Evolutionary conservation across 2,113 vertebrate species (phyloP), one percentile per base, ranked within the genome.

Genomic region (Murina feae): DNA sequence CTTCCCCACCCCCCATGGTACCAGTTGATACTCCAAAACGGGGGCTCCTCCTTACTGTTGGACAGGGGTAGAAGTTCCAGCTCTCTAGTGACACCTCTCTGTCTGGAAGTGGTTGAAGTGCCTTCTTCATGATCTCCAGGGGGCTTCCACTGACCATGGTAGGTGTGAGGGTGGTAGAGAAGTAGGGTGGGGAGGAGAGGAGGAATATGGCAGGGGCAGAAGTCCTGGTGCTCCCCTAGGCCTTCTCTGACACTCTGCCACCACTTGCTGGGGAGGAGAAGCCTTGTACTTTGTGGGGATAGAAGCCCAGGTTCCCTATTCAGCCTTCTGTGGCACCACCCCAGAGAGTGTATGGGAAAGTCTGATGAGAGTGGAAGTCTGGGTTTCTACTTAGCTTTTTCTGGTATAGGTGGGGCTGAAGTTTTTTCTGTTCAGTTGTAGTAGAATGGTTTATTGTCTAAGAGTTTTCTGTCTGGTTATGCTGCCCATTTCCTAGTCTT

Each of bases 381-480:
- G 25, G 37, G 23, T 84, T 93, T 65, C 78, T 81, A 47, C 30
- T 93, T 89, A 74, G 30, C 74, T n/a, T 90, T 86, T 76, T 30
- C 68, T 88, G 65, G 42, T 35, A 35, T 88, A 71, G 18, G 42
- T 49, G 6, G 30, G 51, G 14, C 23, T 86, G 30, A 4, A 60
- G 32, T n/a, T 79, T 75, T 83, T 60, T 23, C 53, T 68, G 25
- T 84, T 78, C 65, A 35, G 28, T 86, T 92, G 32, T 39, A 93
- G 84, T 55, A n/a, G 53, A 69, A 51, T 51, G 30, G 35, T 90
- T 90, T 92, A 63, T 55, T 71, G 72, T 76, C 47, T 87, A 81
- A 66, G 58, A 66, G 10, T 80, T 96, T 90, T 91, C 76, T 88
- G 13, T 85, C n/a, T 58, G 55, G 25, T 35, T 90, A 71, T n/a